phyloP scores from a whole-genome alignment of 1,140 invertebrate genomes.

The Cydia amplana region DNA sequence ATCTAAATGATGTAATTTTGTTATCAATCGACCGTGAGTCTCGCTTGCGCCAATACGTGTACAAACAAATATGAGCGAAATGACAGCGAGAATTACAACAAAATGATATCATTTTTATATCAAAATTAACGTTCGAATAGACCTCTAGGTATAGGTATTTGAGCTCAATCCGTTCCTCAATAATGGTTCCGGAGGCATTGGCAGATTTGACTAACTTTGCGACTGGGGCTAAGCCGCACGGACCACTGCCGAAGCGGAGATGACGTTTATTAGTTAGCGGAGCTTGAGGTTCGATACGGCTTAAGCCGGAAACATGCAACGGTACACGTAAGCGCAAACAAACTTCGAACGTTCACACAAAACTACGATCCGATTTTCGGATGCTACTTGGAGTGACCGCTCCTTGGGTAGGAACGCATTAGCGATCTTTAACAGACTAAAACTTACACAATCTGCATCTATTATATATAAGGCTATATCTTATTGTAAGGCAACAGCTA shows the following conservation, averaged over 20 bases:
- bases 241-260: slow-evolving; percentile 34
- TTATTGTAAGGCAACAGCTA: too few relatives aligned
- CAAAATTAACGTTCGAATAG: not conserved
- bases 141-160: slow-evolving; percentile 18
- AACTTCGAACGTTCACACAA: too few relatives aligned
- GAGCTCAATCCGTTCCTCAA: slow-evolving; percentile 48
- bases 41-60: not conserved
- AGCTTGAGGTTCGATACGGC: not conserved
- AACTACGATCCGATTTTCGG: too few relatives aligned
- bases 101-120: too few relatives aligned
- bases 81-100: too few relatives aligned
- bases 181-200: slow-evolving; percentile 46
- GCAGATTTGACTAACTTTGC: slow-evolving; percentile 49
- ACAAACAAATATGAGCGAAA: too few relatives aligned
- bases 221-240: slow-evolving; percentile 41
- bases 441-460: too few relatives aligned
- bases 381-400: too few relatives aligned
- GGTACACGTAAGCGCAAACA: too few relatives aligned
- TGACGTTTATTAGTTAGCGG: slow-evolving; percentile 27
- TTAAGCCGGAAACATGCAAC: not conserved
- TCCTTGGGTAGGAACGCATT: too few relatives aligned
- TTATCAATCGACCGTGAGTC: not conserved
- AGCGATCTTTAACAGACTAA: too few relatives aligned
- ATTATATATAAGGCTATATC: too few relatives aligned
- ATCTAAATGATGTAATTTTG: not conserved